Conservation (phyloP, 2,888 invertebrate genomes). For the Oxytorus armatus region DNA sequence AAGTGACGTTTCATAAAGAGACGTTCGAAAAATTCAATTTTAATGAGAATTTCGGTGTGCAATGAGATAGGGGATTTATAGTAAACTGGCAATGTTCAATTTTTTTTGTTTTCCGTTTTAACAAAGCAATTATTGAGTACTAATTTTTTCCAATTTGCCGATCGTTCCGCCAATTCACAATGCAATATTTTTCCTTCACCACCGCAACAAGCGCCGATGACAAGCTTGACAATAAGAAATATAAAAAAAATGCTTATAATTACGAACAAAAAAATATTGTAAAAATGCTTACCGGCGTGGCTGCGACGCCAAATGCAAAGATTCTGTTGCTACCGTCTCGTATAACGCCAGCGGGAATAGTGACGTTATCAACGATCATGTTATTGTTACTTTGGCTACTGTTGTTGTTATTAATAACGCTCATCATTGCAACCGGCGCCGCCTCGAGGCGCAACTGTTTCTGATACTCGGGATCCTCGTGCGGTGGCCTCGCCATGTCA, state of each 20-base stretch:
- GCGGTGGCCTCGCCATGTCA: constrained; percentile 97
- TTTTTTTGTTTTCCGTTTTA: too few relatives aligned
- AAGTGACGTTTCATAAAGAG: too few relatives aligned
- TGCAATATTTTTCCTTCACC: too few relatives aligned
- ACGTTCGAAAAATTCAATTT: too few relatives aligned
- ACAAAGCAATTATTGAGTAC: too few relatives aligned
- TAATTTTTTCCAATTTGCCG: too few relatives aligned
- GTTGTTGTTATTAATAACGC: constrained; percentile 69
- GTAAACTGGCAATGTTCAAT: too few relatives aligned
- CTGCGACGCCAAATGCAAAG: constrained; percentile 62
- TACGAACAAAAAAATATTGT: constrained; percentile 39
- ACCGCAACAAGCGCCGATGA: too few relatives aligned
- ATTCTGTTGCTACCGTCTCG: constrained; percentile 65
- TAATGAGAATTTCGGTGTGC: too few relatives aligned
- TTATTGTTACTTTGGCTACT: constrained; percentile 82
- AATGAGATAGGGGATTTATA: too few relatives aligned
- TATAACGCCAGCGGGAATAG: constrained; percentile 76
- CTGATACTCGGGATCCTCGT: constrained; percentile 97
- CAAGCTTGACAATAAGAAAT: too few relatives aligned
- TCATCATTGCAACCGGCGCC: constrained; percentile 70
- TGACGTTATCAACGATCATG: constrained; percentile 85
- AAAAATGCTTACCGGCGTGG: constrained; percentile 60
- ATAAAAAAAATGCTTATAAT: not conserved
- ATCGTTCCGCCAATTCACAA: too few relatives aligned
- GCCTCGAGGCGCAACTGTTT: constrained; percentile 87